These are phyloP conservation scores for Phenacoccus solenopsis DNA, from an alignment of 1,140 invertebrate genomes.

Conservation along the genomic window DNA sequence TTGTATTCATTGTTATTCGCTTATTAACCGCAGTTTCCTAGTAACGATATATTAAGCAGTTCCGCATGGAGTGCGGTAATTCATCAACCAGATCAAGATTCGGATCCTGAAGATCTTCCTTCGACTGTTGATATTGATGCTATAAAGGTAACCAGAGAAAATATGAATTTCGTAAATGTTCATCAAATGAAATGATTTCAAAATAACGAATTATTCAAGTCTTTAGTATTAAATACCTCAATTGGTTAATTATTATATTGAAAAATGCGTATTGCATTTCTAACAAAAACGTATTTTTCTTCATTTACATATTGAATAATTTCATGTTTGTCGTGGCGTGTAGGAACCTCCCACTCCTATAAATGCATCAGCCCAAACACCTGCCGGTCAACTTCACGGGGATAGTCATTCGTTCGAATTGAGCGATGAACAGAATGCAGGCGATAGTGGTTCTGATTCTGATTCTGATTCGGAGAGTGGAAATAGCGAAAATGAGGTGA, in stretches of 20 bases:
- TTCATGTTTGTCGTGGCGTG: no score
- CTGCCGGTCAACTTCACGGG: constrained; percentile 19
- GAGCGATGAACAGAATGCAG: constrained; percentile 21
- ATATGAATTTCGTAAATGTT: no score
- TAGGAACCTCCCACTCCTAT: constrained; percentile 27
- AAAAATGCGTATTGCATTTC: no score
- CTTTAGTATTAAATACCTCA: no score
- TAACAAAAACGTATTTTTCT: no score
- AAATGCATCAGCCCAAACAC: constrained; percentile 21
- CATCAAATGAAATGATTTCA: no score
- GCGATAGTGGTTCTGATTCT: constrained; percentile 24
- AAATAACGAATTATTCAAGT: no score
- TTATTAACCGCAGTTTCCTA: neutral
- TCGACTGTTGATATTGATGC: constrained; percentile 38
- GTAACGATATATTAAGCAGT: constrained; percentile 28
- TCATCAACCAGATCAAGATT: constrained; percentile 33
- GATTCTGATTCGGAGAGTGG: constrained; percentile 26
- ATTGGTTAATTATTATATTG: no score
- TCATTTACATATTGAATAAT: no score
- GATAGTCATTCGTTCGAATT: neutral
- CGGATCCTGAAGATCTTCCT: constrained; percentile 35
- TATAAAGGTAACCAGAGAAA: constrained; percentile 35
- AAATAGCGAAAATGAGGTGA: constrained; percentile 21
- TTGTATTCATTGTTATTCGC: no score
- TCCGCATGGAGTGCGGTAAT: constrained; percentile 34